These are phyloP conservation scores for Acanthosepion esculentum DNA, from an alignment of 2,888 invertebrate species.

Conservation along the genomic window DNA sequence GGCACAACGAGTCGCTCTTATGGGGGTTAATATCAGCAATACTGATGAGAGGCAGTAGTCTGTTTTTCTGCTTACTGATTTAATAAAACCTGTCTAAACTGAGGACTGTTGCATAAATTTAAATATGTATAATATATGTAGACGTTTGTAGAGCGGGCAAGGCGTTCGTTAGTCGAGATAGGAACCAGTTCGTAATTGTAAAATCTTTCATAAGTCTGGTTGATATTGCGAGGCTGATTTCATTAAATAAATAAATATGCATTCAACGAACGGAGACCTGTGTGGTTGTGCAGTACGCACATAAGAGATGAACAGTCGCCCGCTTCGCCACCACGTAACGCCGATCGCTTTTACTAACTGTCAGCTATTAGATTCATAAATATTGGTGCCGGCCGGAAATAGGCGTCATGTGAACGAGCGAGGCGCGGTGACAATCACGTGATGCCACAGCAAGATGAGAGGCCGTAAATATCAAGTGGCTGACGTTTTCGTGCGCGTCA, in stretches of 20 bases:
- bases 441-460: not conserved
- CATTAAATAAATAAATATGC: not conserved
- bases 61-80: too few relatives aligned
- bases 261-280: not conserved
- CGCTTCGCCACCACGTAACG: not conserved
- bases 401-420: not conserved
- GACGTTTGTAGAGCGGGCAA: not conserved
- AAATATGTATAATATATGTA: too few relatives aligned
- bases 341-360: not conserved
- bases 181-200: too few relatives aligned
- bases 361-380: constrained; percentile 6
- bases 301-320: not conserved
- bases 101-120: too few relatives aligned
- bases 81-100: too few relatives aligned
- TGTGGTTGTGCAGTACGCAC: not conserved
- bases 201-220: not conserved
- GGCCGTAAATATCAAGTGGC: not conserved
- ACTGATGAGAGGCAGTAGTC: too few relatives aligned
- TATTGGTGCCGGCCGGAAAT: not conserved
- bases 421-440: not conserved
- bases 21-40: too few relatives aligned
- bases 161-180: not conserved
- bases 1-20: too few relatives aligned
- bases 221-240: not conserved
- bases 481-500: not conserved